Base-by-base conservation (phyloP, 2,113 vertebrate species). In the Apistogramma diplotaenia region DNA sequence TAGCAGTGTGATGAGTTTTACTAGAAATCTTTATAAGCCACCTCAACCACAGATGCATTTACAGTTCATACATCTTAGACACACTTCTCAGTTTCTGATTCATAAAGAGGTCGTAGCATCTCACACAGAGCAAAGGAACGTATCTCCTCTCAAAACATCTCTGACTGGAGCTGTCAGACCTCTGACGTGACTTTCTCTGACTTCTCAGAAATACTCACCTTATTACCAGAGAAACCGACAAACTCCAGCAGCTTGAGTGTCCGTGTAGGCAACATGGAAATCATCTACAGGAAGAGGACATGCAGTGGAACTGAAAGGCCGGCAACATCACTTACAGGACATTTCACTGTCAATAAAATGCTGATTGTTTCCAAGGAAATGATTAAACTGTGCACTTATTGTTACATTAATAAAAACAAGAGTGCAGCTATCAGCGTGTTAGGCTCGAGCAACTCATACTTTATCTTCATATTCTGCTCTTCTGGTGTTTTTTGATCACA, bases 221-320 rank as follows among this genome's bases (percentile, higher is more conserved):
- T 99, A 84, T 99, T 99, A 81, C 98, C 98, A 87, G 98, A 99
- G 93, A 99, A 97, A 6, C 98, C 98, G 21, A 99, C 97, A 85
- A 99, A 99, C 88, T 99, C 98, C 78, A 99, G 89, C 79, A 99
- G 94, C 72, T 96, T 95, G 55, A 99, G 94, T 40, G 97, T 99
- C 84, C 97, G 93, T 6, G 96, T 96, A 1, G 98, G 98, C 89
- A 99, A 94, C 96, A 99, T 96, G 74, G 98, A 99, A 83, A 99
- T 92, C 23, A 98, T 99, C 98, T 99, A 84, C 0, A 82, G 57
- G 33, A 78, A 1, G 81, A 55, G 65, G 57, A 5, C 73, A 71
- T 29, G 61, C 25, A 75, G 60, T 21, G 54, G n/a, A 59, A 73
- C 8, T 33, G 2, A 77, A 57, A 62, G 13, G 54, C 5, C 12